Evolutionary conservation across 2,888 invertebrate species (phyloP), one percentile per base, ranked within the genome.

Genomic region (Catocala nupta): DNA sequence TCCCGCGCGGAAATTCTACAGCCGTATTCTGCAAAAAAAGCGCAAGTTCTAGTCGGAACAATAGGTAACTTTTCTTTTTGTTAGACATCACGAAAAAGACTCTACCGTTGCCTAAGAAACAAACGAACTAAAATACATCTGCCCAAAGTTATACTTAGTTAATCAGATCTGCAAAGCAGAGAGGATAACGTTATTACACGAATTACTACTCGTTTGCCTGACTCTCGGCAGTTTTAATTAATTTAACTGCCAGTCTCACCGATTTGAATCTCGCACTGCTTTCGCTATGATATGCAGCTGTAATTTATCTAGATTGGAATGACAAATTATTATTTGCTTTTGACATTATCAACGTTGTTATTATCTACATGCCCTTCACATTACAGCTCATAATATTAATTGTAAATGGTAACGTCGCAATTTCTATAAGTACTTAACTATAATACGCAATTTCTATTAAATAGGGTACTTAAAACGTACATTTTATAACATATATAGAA

Each of bases 1-100:
- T 67, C 66, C 66, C 68, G 59, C 64, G 64, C 53, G 54, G 57
- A 70, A 70, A 77, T 70, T 67, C 59, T 56, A 59, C 72, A 63
- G 72, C 54, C 54, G 53, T 54, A 71, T 70, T 77, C 71, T 60
- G 67, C 59, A 69, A 71, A 66, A 36, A 11, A 43, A 6, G n/a
- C 13, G 42, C 11, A 13, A 52, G 39, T 43, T 12, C 10, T 52
- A 25, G n/a, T 34, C 13, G 43, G 9, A 8, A 0, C 4, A 43
- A 50, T 12, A 8, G 33, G 34, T 25, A 7, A 2, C n/a, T 3
- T 33, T 50, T 5, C 34, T 50, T 1, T 48, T 13, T 9, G 11
- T 50, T 11, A 39, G 36, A 39, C 36, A 39, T 39, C 36, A 1
- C 25, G 48, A 25, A 33, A 10, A 10, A 48, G 10, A 5, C 7